A percentile compares a stretch with the other conserved stretches of the same genome.
These are phyloP conservation scores for Bradypodion pumilum DNA, from an alignment of 2,797 vertebrate genomes.

Conservation along the genomic window DNA sequence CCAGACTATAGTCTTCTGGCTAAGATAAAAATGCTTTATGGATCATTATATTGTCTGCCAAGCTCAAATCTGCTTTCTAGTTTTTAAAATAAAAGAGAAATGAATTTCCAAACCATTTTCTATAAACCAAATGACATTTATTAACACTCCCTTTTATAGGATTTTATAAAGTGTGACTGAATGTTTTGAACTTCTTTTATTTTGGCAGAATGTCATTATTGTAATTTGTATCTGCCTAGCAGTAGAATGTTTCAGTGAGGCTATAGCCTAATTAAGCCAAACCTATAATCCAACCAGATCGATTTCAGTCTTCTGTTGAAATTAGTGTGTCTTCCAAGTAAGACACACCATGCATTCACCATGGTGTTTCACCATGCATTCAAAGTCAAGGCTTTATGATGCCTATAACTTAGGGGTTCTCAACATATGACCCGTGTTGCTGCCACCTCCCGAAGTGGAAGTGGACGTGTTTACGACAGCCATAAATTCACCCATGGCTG, in stretches of 20 bases:
- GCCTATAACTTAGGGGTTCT: too few species aligned
- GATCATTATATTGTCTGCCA: neutral
- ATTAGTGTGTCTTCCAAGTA: neutral
- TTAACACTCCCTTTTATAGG: neutral
- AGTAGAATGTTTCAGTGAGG: neutral
- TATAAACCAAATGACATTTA: neutral
- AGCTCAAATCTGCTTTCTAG: neutral
- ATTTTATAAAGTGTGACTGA: neutral
- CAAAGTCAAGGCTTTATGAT: neutral
- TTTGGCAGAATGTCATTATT: neutral
- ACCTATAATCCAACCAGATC: too few species aligned
- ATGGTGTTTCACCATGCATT: neutral
- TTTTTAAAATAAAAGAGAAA: slow-evolving; percentile 13
- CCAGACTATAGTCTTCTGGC: neutral
- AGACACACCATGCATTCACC: too few species aligned
- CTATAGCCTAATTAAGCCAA: neutral
- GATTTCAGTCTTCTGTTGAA: neutral
- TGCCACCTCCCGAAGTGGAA: too few species aligned
- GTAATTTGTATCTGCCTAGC: neutral
- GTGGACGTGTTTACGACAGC: too few species aligned
- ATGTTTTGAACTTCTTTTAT: neutral
- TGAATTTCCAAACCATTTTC: neutral
- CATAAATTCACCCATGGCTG: too few species aligned
- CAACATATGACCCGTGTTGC: too few species aligned
- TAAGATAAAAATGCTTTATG: neutral